Base-by-base conservation (phyloP, 2,113 vertebrate species). In the Macrotis lagotis region DNA sequence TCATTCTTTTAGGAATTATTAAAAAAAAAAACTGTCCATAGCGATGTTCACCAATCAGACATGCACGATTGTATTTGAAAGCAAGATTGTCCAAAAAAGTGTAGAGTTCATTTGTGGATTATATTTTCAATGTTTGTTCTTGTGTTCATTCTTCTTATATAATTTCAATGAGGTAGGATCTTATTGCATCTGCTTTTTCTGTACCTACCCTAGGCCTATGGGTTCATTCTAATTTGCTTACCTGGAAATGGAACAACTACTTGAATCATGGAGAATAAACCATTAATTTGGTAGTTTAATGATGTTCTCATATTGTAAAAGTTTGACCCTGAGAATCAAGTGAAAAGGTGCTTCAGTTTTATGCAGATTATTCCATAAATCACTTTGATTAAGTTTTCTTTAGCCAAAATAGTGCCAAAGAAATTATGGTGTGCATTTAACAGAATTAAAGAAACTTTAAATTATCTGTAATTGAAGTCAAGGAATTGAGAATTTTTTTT, bases 241-340 rank as follows among this genome's bases (percentile, higher is more conserved):
- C 50, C 89, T 96, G 10, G 9, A 93, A 47, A 49, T 59, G 95
- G 91, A 49, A 59, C 59, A 94, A 93, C 91, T 94, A 88, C 12
- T 55, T 51, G 55, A 93, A 55, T 97, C 94, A 31, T 91, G 95
- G 88, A 95, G 93, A 11, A 50, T 93, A 22, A 83, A 44, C 19
- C 95, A 96, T 93, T 88, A 96, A 90, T 47, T 92, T 92, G 90
- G 89, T 93, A 91, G 50, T 91, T 93, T 95, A 91, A 93, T 83
- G 89, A 96, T 95, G 93, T 95, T 55, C 51, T 93, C 95, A 25
- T 44, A 51, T 66, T 95, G 95, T 92, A 92, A 91, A 94, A 91
- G 91, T 93, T n/a, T 8, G 8, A 89, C 31, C 93, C 25, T 37
- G 74, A 94, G 90, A 95, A 51, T 2, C 49, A 93, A 31, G 48